Percentiles rank a stretch among this genome's conserved stretches.
These are phyloP conservation scores for Bursaphelenchus mucronatus DNA, from an alignment of 1,140 invertebrate genomes.

Conservation along the genomic window DNA sequence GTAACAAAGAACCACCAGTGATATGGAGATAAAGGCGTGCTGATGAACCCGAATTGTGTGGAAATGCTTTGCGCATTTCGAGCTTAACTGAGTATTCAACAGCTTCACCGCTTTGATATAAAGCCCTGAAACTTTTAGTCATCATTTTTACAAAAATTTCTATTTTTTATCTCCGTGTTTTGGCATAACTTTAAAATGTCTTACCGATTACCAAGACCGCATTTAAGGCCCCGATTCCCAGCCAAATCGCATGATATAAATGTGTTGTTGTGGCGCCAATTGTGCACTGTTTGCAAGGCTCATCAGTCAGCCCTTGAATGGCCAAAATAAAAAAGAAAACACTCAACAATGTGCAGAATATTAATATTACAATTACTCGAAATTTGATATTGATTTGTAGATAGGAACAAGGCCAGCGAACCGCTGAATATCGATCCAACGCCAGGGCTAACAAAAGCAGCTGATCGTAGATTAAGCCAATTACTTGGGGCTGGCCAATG, in stretches of 20 bases:
- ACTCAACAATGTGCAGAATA: not conserved
- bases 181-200: too few relatives aligned
- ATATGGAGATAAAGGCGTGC: slow-evolving; percentile 13
- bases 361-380: too few relatives aligned
- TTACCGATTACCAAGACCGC: slow-evolving; percentile 15
- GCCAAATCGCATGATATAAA: slow-evolving; percentile 10
- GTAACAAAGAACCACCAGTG: slow-evolving; percentile 8
- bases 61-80: slow-evolving; percentile 10
- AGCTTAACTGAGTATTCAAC: slow-evolving; percentile 9
- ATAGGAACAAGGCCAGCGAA: slow-evolving; percentile 11
- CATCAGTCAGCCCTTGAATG: not conserved
- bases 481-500: slow-evolving; percentile 3
- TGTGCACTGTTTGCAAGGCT: slow-evolving; percentile 9
- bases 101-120: slow-evolving; percentile 4
- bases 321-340: slow-evolving; percentile 11
- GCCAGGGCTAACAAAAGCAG: slow-evolving; percentile 4
- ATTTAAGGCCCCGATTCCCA: not conserved
- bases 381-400: not conserved
- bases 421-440: slow-evolving; percentile 7
- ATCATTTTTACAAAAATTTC: not conserved
- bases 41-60: slow-evolving; percentile 14
- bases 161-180: not conserved
- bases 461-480: not conserved
- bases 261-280: slow-evolving; percentile 5
- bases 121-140: slow-evolving; percentile 6